Evolutionary conservation across 2,888 invertebrate genomes (phyloP).

Genomic region (Pilophorus perplexus): DNA sequence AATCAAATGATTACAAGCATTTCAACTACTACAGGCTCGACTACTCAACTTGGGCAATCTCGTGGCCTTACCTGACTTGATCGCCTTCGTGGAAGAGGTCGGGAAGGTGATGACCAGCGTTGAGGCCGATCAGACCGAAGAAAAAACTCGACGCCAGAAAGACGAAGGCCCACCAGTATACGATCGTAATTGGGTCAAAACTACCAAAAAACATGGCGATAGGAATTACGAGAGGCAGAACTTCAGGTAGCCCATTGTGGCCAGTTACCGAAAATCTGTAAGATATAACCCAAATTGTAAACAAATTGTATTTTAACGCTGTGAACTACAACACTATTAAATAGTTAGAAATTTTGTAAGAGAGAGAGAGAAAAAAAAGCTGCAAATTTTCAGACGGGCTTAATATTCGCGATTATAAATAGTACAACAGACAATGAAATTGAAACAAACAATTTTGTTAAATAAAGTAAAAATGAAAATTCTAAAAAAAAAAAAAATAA

Average conservation of each 20-base stretch:
- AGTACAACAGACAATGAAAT: too few relatives aligned
- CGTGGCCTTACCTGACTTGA: slow-evolving; percentile 49
- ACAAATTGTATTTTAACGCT: not conserved
- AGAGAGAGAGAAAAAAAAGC: too few relatives aligned
- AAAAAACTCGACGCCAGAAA: slow-evolving; percentile 59
- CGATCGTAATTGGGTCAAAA: slow-evolving; percentile 48
- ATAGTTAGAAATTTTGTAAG: too few relatives aligned
- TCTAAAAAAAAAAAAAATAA: too few relatives aligned
- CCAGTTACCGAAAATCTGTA: not conserved
- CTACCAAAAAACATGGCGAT: slow-evolving; percentile 45
- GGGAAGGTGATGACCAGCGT: slow-evolving; percentile 78
- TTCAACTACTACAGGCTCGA: not conserved
- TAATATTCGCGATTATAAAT: too few relatives aligned
- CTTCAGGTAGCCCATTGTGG: slow-evolving; percentile 44
- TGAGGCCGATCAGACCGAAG: slow-evolving; percentile 65
- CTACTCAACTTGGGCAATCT: not conserved
- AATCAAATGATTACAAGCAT: not conserved
- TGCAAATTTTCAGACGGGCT: too few relatives aligned
- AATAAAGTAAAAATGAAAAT: too few relatives aligned
- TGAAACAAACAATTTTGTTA: too few relatives aligned
- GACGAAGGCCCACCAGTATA: slow-evolving; percentile 60
- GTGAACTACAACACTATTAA: too few relatives aligned
- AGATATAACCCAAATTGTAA: not conserved
- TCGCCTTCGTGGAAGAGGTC: slow-evolving; percentile 78
- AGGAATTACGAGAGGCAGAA: slow-evolving; percentile 47